These are phyloP conservation scores for Sebastes steindachneri DNA, from an alignment of 2,797 vertebrate genomes.

Conservation along the genomic window DNA sequence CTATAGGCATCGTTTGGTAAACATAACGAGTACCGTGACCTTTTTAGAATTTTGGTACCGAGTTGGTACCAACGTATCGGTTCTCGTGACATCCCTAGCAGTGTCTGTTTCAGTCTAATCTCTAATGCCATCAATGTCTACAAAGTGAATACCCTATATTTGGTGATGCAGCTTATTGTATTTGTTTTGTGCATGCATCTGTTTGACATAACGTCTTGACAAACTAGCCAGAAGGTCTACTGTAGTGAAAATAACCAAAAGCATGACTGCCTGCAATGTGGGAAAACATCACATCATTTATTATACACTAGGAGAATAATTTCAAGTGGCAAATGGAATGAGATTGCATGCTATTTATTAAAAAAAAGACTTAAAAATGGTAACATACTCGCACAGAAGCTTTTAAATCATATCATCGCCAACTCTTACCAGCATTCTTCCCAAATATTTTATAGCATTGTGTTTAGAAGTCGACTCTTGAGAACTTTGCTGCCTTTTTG, in stretches of 20 bases:
- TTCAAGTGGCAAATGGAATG: background rate
- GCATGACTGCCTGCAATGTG: background rate
- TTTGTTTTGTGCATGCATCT: background rate
- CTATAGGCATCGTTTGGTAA: no score
- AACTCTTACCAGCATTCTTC: background rate
- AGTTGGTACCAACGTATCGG: no score
- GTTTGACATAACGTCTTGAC: background rate
- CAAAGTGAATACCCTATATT: background rate
- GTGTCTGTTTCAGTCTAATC: background rate
- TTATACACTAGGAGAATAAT: background rate
- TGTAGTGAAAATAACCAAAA: background rate
- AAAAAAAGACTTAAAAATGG: background rate
- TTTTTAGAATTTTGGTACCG: no score
- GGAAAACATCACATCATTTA: background rate
- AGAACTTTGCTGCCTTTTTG: no score
- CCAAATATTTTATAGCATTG: background rate
- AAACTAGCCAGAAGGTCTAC: background rate
- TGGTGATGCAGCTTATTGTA: background rate
- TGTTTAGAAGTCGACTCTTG: background rate
- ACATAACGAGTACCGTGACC: no score
- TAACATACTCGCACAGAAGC: background rate
- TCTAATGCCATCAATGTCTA: background rate
- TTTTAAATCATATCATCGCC: background rate
- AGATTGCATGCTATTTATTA: background rate
- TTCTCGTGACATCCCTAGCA: no score